Conservation (phyloP, 2,888 invertebrate genomes). For the Melitaea athalia region DNA sequence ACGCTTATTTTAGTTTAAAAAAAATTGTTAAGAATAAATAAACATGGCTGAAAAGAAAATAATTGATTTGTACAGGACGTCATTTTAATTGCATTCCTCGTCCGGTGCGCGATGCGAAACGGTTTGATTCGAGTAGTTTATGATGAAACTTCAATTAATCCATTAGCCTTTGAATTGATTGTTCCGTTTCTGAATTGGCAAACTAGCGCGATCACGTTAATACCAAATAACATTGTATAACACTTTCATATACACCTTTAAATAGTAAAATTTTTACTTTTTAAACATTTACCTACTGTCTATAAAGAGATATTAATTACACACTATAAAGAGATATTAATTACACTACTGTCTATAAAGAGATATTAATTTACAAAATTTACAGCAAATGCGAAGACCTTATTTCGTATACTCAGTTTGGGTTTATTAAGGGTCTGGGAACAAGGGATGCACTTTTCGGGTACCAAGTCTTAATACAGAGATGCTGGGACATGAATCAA, state of each 20-base stretch:
- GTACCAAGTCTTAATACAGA: too few species aligned
- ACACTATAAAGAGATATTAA: too few species aligned
- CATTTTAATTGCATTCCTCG: slow-evolving; percentile 36
- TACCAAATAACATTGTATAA: not conserved
- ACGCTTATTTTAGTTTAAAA: too few species aligned
- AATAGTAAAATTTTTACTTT: not conserved
- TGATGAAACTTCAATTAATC: slow-evolving; percentile 37
- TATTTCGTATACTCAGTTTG: too few species aligned
- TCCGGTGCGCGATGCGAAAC: slow-evolving; percentile 26
- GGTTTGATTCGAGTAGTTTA: slow-evolving; percentile 33
- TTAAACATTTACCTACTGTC: too few species aligned
- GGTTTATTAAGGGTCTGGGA: too few species aligned
- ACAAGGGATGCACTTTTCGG: too few species aligned
- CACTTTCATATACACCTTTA: not conserved
- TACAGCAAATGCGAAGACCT: too few species aligned
- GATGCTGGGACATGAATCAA: too few species aligned
- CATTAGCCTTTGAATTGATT: slow-evolving; percentile 26
- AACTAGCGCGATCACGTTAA: not conserved
- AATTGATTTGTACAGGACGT: slow-evolving; percentile 37
- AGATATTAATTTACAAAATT: too few species aligned
- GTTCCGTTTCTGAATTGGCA: slow-evolving; percentile 1
- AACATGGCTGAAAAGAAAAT: slow-evolving; percentile 23
- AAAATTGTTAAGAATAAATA: slow-evolving; percentile 14
- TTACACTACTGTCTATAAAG: too few species aligned
- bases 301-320: too few species aligned